These are phyloP conservation scores for Tyto alba DNA, from an alignment of 2,113 vertebrate species.

Conservation along the genomic window DNA sequence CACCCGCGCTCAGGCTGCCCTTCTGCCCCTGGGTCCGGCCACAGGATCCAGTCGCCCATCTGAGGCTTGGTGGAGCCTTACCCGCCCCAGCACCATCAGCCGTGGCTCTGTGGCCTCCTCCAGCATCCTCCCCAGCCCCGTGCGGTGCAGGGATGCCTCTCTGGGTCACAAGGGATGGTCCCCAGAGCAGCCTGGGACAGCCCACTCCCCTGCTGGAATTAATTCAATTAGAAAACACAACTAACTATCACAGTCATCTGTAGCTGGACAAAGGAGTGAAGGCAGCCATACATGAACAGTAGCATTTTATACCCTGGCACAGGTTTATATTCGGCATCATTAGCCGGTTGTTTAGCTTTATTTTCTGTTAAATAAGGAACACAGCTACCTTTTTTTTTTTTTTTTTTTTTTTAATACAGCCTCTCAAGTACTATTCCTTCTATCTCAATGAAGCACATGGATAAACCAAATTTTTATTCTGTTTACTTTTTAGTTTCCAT, in stretches of 20 bases:
- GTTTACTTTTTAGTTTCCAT: neutral
- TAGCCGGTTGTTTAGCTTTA: neutral
- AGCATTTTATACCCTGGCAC: neutral
- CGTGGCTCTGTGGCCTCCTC: neutral
- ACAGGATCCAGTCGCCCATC: neutral
- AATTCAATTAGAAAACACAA: neutral
- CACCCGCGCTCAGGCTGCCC: neutral
- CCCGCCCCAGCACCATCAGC: neutral
- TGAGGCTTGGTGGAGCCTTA: neutral
- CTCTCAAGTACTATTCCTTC: neutral
- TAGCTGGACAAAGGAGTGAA: neutral
- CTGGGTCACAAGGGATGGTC: neutral
- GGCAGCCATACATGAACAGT: neutral
- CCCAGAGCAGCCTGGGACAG: neutral
- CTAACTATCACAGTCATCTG: fast-evolving
- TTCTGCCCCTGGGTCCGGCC: neutral
- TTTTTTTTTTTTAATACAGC: neutral
- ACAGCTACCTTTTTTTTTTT: neutral
- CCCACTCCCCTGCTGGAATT: neutral
- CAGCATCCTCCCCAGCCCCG: neutral
- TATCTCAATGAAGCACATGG: neutral
- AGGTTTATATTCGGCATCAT: neutral
- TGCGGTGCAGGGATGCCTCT: neutral
- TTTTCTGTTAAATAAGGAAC: neutral
- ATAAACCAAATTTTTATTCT: neutral